These are phyloP conservation scores for Itoplectis maculator DNA, from an alignment of 2,888 invertebrate species.

Conservation along the genomic window DNA sequence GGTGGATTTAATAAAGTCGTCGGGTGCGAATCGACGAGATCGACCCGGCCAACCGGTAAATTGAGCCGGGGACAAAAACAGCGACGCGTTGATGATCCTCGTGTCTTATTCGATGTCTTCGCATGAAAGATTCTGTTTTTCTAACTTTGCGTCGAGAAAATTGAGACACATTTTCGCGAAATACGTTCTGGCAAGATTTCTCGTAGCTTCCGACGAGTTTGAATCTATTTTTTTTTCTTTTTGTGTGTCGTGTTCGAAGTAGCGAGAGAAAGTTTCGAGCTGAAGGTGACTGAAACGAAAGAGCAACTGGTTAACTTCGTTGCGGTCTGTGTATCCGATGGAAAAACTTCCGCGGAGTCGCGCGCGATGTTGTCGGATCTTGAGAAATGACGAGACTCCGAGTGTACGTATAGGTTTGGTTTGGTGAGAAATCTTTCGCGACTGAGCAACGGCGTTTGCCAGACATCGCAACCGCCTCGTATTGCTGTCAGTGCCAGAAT, in stretches of 20 bases:
- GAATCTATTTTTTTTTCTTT: no score
- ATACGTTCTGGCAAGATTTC: background rate
- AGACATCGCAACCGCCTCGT: slow-evolving; percentile 32
- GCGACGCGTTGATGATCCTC: background rate
- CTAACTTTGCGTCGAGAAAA: background rate
- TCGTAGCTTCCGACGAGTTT: background rate
- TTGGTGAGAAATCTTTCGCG: slow-evolving; percentile 7
- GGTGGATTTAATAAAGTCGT: background rate
- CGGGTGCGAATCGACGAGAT: background rate
- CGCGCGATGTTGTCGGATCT: background rate
- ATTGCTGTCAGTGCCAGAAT: slow-evolving; percentile 37
- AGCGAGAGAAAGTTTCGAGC: slow-evolving; percentile 18
- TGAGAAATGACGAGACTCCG: background rate
- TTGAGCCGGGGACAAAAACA: background rate
- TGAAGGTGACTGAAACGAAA: background rate
- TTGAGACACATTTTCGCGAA: background rate
- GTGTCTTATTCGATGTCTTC: background rate
- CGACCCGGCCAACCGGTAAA: background rate
- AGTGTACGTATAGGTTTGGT: background rate
- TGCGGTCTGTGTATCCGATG: background rate
- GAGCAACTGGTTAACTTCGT: slow-evolving; percentile 9
- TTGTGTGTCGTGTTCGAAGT: background rate
- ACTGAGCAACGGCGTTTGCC: slow-evolving; percentile 1
- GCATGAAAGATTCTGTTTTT: background rate
- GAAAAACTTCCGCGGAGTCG: background rate